These are phyloP conservation scores for Actenoides hombroni DNA, from an alignment of 2,113 vertebrate genomes.

Conservation along the genomic window DNA sequence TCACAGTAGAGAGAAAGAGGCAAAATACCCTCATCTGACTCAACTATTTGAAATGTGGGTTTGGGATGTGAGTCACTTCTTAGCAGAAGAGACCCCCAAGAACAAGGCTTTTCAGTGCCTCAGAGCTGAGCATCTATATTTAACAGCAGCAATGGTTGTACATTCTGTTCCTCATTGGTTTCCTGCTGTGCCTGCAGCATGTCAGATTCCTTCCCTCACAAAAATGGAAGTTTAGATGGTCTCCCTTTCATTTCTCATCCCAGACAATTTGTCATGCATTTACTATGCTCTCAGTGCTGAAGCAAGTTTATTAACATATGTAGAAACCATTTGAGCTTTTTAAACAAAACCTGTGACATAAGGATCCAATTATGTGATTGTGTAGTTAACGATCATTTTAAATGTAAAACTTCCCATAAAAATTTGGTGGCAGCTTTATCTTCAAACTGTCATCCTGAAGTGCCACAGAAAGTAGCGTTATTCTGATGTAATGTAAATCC, in stretches of 20 bases:
- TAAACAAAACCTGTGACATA: neutral
- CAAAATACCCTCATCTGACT: neutral
- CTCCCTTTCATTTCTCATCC: conserved; percentile 22
- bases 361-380: neutral
- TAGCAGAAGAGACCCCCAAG: neutral
- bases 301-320: neutral
- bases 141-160: neutral
- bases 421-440: neutral
- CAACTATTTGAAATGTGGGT: neutral
- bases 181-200: conserved; percentile 3
- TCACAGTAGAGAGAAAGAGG: neutral
- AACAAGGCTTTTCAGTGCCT: neutral
- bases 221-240: conserved; percentile 6
- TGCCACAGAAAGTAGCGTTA: neutral
- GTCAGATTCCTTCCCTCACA: neutral
- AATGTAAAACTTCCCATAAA: neutral
- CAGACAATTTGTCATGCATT: neutral
- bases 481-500: neutral
- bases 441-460: neutral
- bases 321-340: neutral
- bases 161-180: conserved; percentile 35
- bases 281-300: neutral
- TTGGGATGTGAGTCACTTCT: neutral
- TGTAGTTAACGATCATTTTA: conserved; percentile 4
- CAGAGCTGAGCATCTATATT: neutral